phyloP scores from a whole-genome alignment of 2,797 vertebrate species.

The Centropyge bicolor region DNA sequence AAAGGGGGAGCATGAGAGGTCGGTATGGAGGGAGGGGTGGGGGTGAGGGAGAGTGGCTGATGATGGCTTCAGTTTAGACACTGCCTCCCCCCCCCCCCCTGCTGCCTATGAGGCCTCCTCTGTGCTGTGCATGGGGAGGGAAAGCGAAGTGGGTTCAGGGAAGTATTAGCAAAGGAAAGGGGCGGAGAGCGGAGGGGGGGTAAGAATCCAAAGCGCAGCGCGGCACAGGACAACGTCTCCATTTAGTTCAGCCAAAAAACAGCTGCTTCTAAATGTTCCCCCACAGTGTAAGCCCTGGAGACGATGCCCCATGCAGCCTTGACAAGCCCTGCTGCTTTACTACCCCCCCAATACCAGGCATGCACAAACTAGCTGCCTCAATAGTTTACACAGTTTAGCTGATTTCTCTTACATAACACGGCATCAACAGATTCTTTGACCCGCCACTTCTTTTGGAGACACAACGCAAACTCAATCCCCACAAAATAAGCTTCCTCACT shows the following conservation, averaged over 20 bases:
- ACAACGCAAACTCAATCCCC: slow-evolving; percentile 15
- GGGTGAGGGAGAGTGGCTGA: slow-evolving; percentile 56
- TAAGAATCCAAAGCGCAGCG: slow-evolving; percentile 36
- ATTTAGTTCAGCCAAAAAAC: slow-evolving; percentile 76
- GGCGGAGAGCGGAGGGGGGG: slow-evolving; percentile 19
- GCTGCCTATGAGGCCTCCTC: slow-evolving; percentile 19
- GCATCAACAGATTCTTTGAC: slow-evolving; percentile 4
- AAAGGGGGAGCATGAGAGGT: slow-evolving; percentile 50
- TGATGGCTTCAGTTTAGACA: slow-evolving; percentile 66
- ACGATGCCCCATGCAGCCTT: slow-evolving; percentile 41
- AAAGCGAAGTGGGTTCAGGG: slow-evolving; percentile 46
- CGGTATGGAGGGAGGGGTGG: slow-evolving; percentile 28
- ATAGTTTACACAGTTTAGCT: neutral
- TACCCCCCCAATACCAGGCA: neutral
- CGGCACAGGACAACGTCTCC: slow-evolving; percentile 77
- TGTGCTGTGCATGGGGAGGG: slow-evolving; percentile 28
- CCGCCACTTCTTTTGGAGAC: slow-evolving; percentile 6
- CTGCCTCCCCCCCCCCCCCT: slow-evolving; percentile 13
- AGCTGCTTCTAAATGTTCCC: slow-evolving; percentile 80
- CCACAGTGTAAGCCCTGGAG: slow-evolving; percentile 64
- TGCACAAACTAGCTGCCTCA: slow-evolving; percentile 15
- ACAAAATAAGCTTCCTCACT: slow-evolving; percentile 4
- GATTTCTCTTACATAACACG: slow-evolving; percentile 2
- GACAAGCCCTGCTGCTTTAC: slow-evolving; percentile 37
- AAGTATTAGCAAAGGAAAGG: slow-evolving; percentile 31